A percentile compares a stretch with the other conserved stretches of the same genome.
Evolutionary conservation across 2,113 vertebrate genomes (phyloP).

Genomic region (Rhea americana): DNA sequence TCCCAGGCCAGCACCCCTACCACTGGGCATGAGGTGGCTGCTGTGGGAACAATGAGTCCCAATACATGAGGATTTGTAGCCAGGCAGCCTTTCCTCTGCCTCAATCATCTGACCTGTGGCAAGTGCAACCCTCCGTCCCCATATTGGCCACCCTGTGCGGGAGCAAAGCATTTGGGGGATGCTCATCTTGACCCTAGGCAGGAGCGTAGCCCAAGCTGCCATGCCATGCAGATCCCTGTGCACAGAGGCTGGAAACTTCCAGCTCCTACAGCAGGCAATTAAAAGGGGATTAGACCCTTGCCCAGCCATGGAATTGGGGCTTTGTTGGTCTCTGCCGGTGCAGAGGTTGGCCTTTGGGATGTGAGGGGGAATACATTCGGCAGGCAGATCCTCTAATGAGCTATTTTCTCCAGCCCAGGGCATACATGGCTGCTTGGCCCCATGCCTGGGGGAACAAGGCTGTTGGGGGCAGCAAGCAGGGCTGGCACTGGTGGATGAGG

Average conservation of each 20-base stretch:
- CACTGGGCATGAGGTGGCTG: too few relatives aligned
- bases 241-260: too few relatives aligned
- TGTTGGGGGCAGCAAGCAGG: not conserved
- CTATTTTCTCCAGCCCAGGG: not conserved
- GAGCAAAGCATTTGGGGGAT: too few relatives aligned
- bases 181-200: too few relatives aligned
- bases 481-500: too few relatives aligned
- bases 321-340: not conserved
- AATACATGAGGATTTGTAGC: too few relatives aligned
- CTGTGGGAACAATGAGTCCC: too few relatives aligned
- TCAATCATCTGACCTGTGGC: too few relatives aligned
- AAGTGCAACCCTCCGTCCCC: too few relatives aligned
- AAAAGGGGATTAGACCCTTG: slow-evolving; percentile 71
- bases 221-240: not conserved
- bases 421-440: not conserved
- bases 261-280: slow-evolving; percentile 53
- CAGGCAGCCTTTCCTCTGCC: too few relatives aligned
- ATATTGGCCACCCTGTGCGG: too few relatives aligned
- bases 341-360: slow-evolving; percentile 7
- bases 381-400: not conserved
- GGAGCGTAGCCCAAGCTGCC: not conserved
- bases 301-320: slow-evolving; percentile 43
- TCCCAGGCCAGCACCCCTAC: too few relatives aligned
- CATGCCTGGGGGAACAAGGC: not conserved
- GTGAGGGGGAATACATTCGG: not conserved